Evolutionary conservation across 2,797 vertebrate species (phyloP), one percentile per base, ranked within the genome.

Genomic region (Cryptoblepharus egeriae): DNA sequence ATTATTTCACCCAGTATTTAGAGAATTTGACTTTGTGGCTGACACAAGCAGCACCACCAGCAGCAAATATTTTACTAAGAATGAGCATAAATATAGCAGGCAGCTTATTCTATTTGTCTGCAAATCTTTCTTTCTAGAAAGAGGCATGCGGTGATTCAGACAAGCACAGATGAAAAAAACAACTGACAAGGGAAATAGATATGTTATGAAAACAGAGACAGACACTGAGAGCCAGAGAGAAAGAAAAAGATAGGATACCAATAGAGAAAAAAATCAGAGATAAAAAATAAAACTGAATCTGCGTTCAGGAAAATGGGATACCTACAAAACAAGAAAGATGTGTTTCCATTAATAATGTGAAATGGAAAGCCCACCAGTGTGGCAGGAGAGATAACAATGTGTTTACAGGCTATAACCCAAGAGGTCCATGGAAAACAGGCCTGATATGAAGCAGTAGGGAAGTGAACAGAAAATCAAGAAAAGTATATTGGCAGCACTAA

Each of bases 391-490:
- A 84, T 61, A 60, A 74, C 74, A 65, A 72, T 0, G 1, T 35
- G 11, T 26, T 67, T 75, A 77, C 74, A 57, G 82, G 69, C 42
- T 37, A 75, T 69, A 15, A 1, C 69, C 68, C 69, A 82, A 77
- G 49, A 69, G 0, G 0, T 85, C 81, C 83, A 80, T 87, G 82
- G 86, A 82, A 89, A 77, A 74, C 80, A 88, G 88, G 74, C 81
- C 45, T 88, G 89, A 90, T 88, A 88, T 83, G 26, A 60, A 88
- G 82, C 88, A 87, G 81, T 83, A 91, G 82, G 80, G 60, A 75
- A 91, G 87, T 89, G 88, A 90, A 91, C 80, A 52, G 79, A 35
- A 88, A 89, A 90, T 77, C 82, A 91, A 88, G 88, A 86, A 84
- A 80, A 91, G 78, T 82, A 69, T 75, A 87, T 90, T 78, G 79